A percentile compares a stretch with the other conserved stretches of the same genome.
Evolutionary conservation across 2,797 vertebrate species (phyloP).

Genomic region (Microtus agrestis): DNA sequence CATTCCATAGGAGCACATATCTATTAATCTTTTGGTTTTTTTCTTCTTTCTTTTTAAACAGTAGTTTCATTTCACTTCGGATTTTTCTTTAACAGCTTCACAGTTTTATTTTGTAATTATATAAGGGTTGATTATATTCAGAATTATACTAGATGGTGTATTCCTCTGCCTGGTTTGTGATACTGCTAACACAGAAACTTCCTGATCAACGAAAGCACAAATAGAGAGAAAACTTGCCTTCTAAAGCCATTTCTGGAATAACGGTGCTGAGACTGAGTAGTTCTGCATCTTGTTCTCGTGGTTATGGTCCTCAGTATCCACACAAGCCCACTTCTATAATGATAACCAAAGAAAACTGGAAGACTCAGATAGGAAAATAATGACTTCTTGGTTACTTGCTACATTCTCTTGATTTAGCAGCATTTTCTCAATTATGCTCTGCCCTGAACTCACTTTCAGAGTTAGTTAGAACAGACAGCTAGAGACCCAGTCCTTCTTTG

Average conservation of each 20-base stretch:
- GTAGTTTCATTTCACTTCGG: conserved; percentile 5
- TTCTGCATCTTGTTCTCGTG: background rate
- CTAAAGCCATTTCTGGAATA: conserved; percentile 61
- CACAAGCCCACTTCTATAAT: conserved; percentile 17
- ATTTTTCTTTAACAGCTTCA: conserved; percentile 52
- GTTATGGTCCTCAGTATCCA: conserved; percentile 23
- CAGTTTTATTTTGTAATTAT: conserved; percentile 49
- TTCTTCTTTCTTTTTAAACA: conserved; percentile 27
- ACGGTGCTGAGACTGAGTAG: background rate
- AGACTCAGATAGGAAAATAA: background rate
- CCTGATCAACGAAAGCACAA: conserved; percentile 24
- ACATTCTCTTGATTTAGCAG: background rate
- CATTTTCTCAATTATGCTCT: conserved; percentile 43
- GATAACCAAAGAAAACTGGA: background rate
- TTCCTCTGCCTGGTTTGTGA: conserved; percentile 57
- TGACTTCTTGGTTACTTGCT: background rate
- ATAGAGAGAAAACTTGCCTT: conserved; percentile 31
- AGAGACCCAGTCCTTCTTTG: background rate
- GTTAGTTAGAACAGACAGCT: background rate
- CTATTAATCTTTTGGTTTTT: conserved; percentile 70
- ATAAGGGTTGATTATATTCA: conserved; percentile 63
- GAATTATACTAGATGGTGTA: conserved; percentile 58
- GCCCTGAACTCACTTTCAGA: background rate
- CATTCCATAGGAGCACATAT: conserved; percentile 65
- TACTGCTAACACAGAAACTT: conserved; percentile 42